Evolutionary conservation across 2,113 vertebrate genomes (phyloP).

Genomic region (Lasiurus cinereus): DNA sequence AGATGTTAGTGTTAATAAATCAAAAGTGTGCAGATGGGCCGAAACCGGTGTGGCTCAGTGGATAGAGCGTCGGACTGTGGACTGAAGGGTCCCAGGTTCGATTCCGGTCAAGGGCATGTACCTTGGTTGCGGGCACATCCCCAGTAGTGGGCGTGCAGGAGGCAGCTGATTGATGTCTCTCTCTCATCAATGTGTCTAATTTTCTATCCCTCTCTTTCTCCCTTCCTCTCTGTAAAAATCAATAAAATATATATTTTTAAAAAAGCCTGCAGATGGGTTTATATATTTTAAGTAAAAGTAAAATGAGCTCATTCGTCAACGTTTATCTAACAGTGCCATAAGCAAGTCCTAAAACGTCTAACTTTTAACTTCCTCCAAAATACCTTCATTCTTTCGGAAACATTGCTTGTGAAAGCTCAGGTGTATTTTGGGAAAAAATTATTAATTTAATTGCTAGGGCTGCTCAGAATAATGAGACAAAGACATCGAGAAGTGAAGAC

Average conservation of each 20-base stretch:
- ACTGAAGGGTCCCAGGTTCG: too few relatives aligned
- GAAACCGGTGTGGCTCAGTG: too few relatives aligned
- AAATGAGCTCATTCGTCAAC: background rate
- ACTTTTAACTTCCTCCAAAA: constrained; percentile 38
- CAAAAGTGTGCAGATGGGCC: background rate
- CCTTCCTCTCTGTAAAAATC: too few relatives aligned
- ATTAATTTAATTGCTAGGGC: background rate
- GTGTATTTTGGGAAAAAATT: background rate
- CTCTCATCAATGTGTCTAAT: too few relatives aligned
- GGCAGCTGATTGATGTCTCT: too few relatives aligned
- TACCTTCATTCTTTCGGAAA: background rate
- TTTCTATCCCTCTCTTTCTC: too few relatives aligned
- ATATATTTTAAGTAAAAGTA: constrained; percentile 42
- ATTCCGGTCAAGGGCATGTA: too few relatives aligned
- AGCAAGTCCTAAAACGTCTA: background rate
- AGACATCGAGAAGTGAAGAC: background rate
- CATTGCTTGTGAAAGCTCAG: background rate
- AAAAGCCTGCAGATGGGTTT: background rate
- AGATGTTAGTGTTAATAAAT: background rate
- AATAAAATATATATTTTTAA: background rate
- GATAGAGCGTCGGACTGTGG: too few relatives aligned
- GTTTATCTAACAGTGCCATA: background rate
- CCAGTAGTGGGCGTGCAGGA: too few relatives aligned
- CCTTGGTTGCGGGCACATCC: too few relatives aligned
- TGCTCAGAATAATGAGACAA: background rate